Evolutionary conservation across 2,888 invertebrate species (phyloP).

Genomic region (Vesta saturnalis): DNA sequence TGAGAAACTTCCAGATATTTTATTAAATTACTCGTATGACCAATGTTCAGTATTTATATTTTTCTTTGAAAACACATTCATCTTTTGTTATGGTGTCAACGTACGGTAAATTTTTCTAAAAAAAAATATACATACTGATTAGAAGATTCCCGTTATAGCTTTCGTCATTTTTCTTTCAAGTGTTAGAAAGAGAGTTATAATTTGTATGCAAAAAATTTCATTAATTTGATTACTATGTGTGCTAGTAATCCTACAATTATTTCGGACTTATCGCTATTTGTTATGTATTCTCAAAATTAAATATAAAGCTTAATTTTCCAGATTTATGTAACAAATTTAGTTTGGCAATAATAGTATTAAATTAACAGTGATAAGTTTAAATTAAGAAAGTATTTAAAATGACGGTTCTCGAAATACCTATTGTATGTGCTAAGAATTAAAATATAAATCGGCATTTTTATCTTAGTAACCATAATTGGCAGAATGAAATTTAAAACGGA

Average conservation of each 20-base stretch:
- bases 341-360: too few species aligned
- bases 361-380: too few species aligned
- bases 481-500: not conserved
- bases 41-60: too few species aligned
- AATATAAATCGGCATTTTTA: not conserved
- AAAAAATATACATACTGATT: not conserved
- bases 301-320: too few species aligned
- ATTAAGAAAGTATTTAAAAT: too few species aligned
- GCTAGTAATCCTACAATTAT: not conserved
- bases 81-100: slow-evolving; percentile 1
- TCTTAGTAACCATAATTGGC: not conserved
- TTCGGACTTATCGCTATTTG: not conserved
- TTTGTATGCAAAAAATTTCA: not conserved
- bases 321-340: too few species aligned
- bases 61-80: not conserved
- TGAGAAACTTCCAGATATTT: too few species aligned
- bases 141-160: not conserved
- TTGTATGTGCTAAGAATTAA: too few species aligned
- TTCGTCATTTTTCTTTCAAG: too few species aligned
- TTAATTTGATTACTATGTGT: not conserved
- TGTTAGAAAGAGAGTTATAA: not conserved
- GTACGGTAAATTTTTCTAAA: not conserved
- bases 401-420: too few species aligned
- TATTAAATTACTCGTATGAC: too few species aligned
- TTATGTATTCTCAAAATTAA: too few species aligned